phyloP scores from a whole-genome alignment of 2,797 vertebrate genomes.

The Lepilemur septentrionalis region DNA sequence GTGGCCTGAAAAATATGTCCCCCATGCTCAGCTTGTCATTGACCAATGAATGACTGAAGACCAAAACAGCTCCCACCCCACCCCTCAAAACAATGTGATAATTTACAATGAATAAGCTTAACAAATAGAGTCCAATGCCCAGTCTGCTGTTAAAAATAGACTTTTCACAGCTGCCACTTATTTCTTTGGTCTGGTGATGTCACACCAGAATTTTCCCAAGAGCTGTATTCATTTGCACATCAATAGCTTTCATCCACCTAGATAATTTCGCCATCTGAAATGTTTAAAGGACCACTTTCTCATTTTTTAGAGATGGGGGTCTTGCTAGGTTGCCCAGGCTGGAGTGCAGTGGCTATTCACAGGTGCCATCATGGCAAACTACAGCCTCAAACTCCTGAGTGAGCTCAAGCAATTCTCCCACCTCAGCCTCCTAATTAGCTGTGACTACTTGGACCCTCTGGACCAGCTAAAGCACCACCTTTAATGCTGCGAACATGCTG shows the following conservation, averaged over 20 bases:
- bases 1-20: not conserved
- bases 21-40: not conserved
- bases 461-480: not conserved
- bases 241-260: slow-evolving; percentile 8
- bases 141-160: not conserved
- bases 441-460: not conserved
- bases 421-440: not conserved
- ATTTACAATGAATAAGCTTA: slow-evolving; percentile 6
- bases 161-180: not conserved
- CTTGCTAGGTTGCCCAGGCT: not conserved
- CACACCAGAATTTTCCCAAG: slow-evolving; percentile 16
- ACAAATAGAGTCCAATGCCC: not conserved
- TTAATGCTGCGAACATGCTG: not conserved
- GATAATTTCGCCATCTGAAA: slow-evolving; percentile 19
- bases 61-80: not conserved
- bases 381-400: not conserved
- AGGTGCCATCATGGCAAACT: not conserved
- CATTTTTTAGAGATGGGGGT: not conserved
- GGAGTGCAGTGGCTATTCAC: not conserved
- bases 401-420: not conserved
- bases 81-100: not conserved
- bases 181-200: not conserved
- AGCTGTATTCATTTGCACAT: not conserved
- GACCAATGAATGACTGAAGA: not conserved
- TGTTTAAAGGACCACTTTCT: not conserved